phyloP scores from a whole-genome alignment of 1,140 invertebrate genomes.

The Drosophila elegans region DNA sequence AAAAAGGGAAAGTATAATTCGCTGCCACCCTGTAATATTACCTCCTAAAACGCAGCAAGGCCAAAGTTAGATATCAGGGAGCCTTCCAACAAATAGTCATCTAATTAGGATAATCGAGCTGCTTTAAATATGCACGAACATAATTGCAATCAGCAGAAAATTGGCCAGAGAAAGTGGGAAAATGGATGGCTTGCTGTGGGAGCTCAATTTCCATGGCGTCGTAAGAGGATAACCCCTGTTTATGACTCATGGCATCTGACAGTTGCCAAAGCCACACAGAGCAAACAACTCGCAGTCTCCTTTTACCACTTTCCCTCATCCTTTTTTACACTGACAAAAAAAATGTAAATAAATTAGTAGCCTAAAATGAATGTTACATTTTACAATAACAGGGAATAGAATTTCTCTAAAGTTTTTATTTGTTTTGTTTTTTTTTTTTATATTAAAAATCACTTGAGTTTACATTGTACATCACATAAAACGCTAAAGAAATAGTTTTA shows the following conservation, averaged over 20 bases:
- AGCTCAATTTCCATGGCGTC: constrained; percentile 40
- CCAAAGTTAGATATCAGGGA: neutral
- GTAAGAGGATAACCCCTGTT: constrained; percentile 48
- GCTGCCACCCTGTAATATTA: neutral
- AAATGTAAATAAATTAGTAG: rapidly evolving
- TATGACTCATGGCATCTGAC: constrained; percentile 26
- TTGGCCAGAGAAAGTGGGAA: constrained; percentile 42
- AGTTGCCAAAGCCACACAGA: constrained; percentile 17
- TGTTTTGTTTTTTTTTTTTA: neutral
- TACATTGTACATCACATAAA: neutral
- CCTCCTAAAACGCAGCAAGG: neutral
- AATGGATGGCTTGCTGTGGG: constrained; percentile 10
- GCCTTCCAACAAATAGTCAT: constrained; percentile 15
- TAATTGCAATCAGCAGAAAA: constrained; percentile 55
- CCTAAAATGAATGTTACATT: neutral
- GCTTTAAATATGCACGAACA: constrained; percentile 66
- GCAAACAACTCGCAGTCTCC: constrained; percentile 22
- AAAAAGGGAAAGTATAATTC: too few relatives aligned
- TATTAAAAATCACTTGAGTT: too few relatives aligned
- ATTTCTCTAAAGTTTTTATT: neutral
- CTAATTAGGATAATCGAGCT: constrained; percentile 66
- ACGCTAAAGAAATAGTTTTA: neutral
- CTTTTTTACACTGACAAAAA: constrained; percentile 3
- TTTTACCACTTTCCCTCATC: neutral
- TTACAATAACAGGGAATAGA: neutral